A percentile compares a stretch with the other conserved stretches of the same genome.
Conservation (phyloP, 2,888 invertebrate genomes). For the Parascotia fuliginaria region DNA sequence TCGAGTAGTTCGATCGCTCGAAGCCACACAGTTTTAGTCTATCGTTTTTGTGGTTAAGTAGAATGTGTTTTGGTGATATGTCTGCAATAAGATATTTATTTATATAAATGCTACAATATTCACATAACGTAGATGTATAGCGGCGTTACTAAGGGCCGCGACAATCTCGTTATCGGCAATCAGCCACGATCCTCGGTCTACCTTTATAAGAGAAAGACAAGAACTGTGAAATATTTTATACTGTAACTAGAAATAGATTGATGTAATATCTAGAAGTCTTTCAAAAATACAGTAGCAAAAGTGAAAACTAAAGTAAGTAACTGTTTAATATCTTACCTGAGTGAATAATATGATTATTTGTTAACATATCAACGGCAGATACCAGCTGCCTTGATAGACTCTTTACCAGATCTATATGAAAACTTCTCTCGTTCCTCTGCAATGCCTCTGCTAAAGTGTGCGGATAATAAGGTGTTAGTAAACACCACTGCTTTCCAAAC, state of each 20-base stretch:
- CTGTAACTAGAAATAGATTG: too few species aligned
- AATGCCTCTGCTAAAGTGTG: constrained; percentile 54
- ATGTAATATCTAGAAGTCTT: too few species aligned
- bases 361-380: constrained; percentile 57
- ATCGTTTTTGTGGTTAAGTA: constrained; percentile 48
- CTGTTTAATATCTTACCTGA: constrained; percentile 49
- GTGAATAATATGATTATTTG: constrained; percentile 59
- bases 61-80: constrained; percentile 66
- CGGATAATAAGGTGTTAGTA: constrained; percentile 64
- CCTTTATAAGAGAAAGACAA: too few species aligned
- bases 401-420: constrained; percentile 58
- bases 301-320: too few species aligned
- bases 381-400: constrained; percentile 58
- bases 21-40: constrained; percentile 68
- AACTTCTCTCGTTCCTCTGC: constrained; percentile 30
- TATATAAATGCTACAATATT: not conserved
- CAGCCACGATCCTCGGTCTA: too few species aligned
- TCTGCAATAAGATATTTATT: constrained; percentile 52
- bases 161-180: too few species aligned
- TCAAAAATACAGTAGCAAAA: too few species aligned
- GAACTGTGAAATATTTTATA: too few species aligned
- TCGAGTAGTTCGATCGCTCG: constrained; percentile 48
- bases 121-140: not conserved
- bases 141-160: too few species aligned
- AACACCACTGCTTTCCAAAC: constrained; percentile 47